Evolutionary conservation across 2,113 vertebrate species (phyloP), one percentile per base, ranked within the genome.

Genomic region (Nesogale talazaci): DNA sequence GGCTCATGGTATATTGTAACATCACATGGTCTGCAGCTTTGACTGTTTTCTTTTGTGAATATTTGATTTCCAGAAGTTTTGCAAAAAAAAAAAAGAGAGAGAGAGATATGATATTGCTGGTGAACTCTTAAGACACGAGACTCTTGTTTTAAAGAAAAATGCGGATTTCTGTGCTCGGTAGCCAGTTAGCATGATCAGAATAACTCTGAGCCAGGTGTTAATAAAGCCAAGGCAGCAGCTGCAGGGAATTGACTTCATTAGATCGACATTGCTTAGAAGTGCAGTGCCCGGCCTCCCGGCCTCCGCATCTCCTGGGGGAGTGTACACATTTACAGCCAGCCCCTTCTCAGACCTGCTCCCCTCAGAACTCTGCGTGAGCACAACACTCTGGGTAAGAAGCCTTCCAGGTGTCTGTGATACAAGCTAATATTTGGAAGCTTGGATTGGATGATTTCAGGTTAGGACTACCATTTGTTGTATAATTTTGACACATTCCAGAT

Each of bases 261-360:
- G 65, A 72, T 52, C n/a, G 34, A 17, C 81, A 31, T 94, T 90
- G 81, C 59, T 81, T 72, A 31, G 67, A 86, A 82, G 34, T 67
- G 9, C 25, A 34, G 75, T 90, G 65, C 23, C 27, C 7, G n/a
- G n/a, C 46, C 31, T n/a, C 63, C 38, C 10, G 27, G n/a, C 81
- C 61, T 77, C 74, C 72, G 15, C 25, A 69, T 63, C 81, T 79
- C 65, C 81, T 84, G 84, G n/a, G 65, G 79, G n/a, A 31, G 11
- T 93, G 38, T 52, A 56, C 9, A 78, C 63, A 40, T 56, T 56
- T n/a, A 82, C 78, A 31, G 52, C 63, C 38, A 74, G 74, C n/a
- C 19, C n/a, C 79, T 84, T 46, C 65, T 23, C n/a, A 52, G 25
- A 38, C 61, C 38, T 76, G 27, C 12, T 74, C 77, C 59, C 22